These are phyloP conservation scores for Apodemia duryi DNA, from an alignment of 2,888 invertebrate species.

Conservation along the genomic window DNA sequence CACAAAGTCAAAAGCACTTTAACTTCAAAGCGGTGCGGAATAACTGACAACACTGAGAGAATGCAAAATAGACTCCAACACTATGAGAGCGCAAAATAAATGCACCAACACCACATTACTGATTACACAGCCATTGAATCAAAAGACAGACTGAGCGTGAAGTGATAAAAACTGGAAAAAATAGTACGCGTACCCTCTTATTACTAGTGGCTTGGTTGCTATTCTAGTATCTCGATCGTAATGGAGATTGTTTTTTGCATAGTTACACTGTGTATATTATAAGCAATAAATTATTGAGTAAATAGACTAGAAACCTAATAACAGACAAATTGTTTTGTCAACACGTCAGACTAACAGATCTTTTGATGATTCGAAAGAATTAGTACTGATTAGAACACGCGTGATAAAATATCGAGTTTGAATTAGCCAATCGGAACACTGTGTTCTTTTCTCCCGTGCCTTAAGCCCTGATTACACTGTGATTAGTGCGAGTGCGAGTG, in stretches of 20 bases:
- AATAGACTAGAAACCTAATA: too few relatives aligned
- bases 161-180: slow-evolving; percentile 76
- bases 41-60: slow-evolving; percentile 67
- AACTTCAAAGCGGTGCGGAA: slow-evolving; percentile 70
- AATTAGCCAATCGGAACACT: too few relatives aligned
- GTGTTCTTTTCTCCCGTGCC: too few relatives aligned
- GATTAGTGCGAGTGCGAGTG: too few relatives aligned
- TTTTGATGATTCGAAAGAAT: too few relatives aligned
- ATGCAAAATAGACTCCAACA: slow-evolving; percentile 62
- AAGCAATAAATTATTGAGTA: too few relatives aligned
- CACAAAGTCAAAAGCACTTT: slow-evolving; percentile 70
- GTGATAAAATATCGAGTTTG: too few relatives aligned
- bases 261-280: too few relatives aligned
- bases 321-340: too few relatives aligned
- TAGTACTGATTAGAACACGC: too few relatives aligned
- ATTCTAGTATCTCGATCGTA: slow-evolving; percentile 59
- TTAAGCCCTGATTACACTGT: too few relatives aligned
- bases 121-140: slow-evolving; percentile 73
- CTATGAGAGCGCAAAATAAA: slow-evolving; percentile 74
- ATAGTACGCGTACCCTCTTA: slow-evolving; percentile 54
- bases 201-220: slow-evolving; percentile 50
- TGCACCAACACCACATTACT: slow-evolving; percentile 64
- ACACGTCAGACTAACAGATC: too few relatives aligned
- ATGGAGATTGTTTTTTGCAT: slow-evolving; percentile 16
- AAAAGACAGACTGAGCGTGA: slow-evolving; percentile 74